Percentiles rank a stretch among this genome's conserved stretches.
phyloP scores from a whole-genome alignment of 2,888 invertebrate genomes.

The Idaea aversata region DNA sequence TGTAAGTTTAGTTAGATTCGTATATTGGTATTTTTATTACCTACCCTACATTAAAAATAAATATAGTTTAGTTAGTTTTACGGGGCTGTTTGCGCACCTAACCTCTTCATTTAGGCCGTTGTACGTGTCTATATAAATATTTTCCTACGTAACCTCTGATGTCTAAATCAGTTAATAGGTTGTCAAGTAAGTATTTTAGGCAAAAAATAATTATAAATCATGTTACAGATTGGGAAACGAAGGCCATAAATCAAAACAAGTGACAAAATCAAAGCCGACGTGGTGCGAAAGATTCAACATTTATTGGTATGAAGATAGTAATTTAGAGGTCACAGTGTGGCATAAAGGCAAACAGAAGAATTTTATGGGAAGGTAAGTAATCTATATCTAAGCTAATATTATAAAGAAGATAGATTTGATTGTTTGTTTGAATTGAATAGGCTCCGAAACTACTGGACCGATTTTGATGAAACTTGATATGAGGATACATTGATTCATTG shows the following conservation, averaged over 20 bases:
- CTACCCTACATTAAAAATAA: neutral
- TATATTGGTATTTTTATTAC: neutral
- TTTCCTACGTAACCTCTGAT: neutral
- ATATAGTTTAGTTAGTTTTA: too few relatives aligned
- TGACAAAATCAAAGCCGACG: slow-evolving; percentile 58
- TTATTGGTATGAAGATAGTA: slow-evolving; percentile 61
- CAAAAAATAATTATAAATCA: slow-evolving; percentile 12
- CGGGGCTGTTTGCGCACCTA: too few relatives aligned
- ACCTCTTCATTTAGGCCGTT: too few relatives aligned
- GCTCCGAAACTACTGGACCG: too few relatives aligned
- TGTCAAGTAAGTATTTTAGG: neutral
- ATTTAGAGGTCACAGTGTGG: slow-evolving; percentile 68
- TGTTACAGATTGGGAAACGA: slow-evolving; percentile 63
- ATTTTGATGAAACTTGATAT: too few relatives aligned
- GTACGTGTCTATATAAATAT: neutral
- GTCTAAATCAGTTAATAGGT: neutral
- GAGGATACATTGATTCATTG: too few relatives aligned
- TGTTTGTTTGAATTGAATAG: too few relatives aligned
- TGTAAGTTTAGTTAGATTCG: neutral
- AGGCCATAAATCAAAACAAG: slow-evolving; percentile 68
- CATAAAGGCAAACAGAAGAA: slow-evolving; percentile 71
- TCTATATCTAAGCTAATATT: too few relatives aligned
- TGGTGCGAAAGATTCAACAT: slow-evolving; percentile 73
- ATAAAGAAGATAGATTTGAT: too few relatives aligned
- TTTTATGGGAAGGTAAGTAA: slow-evolving; percentile 69